A percentile compares a stretch with the other conserved stretches of the same genome.
Conservation (phyloP, 2,888 invertebrate species). For the Pyrrhopygopsis socrates region DNA sequence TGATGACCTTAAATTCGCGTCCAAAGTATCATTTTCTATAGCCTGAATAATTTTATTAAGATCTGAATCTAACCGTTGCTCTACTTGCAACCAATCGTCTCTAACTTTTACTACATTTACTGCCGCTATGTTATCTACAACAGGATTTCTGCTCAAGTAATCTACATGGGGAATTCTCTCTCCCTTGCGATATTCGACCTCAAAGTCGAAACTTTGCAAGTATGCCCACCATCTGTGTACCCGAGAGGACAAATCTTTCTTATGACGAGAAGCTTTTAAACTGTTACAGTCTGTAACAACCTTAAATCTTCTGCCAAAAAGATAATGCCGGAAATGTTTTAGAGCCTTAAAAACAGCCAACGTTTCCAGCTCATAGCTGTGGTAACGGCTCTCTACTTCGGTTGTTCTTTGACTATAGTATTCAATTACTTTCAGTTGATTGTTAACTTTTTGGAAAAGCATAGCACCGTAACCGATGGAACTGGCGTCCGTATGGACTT, state of each 20-base stretch:
- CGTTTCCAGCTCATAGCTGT: conserved; percentile 76
- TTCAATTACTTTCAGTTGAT: conserved; percentile 27
- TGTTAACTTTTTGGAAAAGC: conserved; percentile 23
- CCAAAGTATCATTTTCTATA: background rate
- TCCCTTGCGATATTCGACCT: background rate
- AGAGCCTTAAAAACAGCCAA: conserved; percentile 76
- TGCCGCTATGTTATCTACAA: background rate
- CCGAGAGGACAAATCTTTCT: background rate
- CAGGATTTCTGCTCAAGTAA: background rate
- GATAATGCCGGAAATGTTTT: conserved; percentile 83
- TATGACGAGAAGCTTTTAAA: conserved; percentile 57
- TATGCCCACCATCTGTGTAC: background rate
- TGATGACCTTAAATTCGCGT: background rate
- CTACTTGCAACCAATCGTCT: background rate
- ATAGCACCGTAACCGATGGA: conserved; percentile 65
- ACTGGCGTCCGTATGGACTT: conserved; percentile 76
- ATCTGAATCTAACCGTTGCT: background rate
- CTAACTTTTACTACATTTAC: background rate
- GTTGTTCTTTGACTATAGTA: conserved; percentile 59
- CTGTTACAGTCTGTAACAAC: conserved; percentile 83
- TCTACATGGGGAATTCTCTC: background rate
- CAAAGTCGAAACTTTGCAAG: background rate
- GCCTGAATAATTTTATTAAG: background rate
- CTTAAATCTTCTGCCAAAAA: conserved; percentile 72
- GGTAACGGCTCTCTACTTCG: conserved; percentile 61